Evolutionary conservation across 2,888 invertebrate species (phyloP).

Genomic region (Ophion costatus): DNA sequence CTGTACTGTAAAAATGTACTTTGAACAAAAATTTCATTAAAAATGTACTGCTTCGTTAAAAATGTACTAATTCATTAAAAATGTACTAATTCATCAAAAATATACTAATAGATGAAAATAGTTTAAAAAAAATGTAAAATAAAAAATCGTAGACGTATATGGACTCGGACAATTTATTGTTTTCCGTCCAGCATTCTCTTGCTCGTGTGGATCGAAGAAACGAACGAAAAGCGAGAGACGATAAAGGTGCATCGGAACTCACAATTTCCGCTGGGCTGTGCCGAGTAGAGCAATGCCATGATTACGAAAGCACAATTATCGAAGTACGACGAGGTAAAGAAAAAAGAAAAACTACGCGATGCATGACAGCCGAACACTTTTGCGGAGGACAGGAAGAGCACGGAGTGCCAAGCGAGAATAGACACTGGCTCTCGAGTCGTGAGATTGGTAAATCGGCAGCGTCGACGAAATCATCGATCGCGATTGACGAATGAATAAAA

Average conservation of each 20-base stretch:
- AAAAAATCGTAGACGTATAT: not conserved
- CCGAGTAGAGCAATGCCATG: conserved; percentile 48
- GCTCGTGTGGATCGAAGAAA: conserved; percentile 28
- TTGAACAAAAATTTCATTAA: no score
- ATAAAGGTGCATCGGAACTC: conserved; percentile 62
- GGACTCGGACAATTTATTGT: conserved; percentile 18
- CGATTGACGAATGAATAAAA: not conserved
- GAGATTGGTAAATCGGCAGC: not conserved
- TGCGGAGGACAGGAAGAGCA: conserved; percentile 14
- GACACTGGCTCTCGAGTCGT: no score
- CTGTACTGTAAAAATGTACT: no score
- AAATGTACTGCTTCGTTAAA: no score
- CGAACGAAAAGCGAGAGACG: conserved; percentile 25
- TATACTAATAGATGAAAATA: no score
- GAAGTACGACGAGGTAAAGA: conserved; percentile 62
- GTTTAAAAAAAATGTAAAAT: no score
- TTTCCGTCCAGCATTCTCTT: conserved; percentile 25
- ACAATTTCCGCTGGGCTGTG: conserved; percentile 54
- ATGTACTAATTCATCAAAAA: no score
- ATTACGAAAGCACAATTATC: conserved; percentile 67
- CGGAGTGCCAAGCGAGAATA: not conserved
- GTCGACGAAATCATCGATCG: not conserved
- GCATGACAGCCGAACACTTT: conserved; percentile 41
- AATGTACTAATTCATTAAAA: no score
- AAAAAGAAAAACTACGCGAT: conserved; percentile 26